Evolutionary conservation across 1,140 invertebrate genomes (phyloP).

Genomic region (Sarcophaga peregrina): DNA sequence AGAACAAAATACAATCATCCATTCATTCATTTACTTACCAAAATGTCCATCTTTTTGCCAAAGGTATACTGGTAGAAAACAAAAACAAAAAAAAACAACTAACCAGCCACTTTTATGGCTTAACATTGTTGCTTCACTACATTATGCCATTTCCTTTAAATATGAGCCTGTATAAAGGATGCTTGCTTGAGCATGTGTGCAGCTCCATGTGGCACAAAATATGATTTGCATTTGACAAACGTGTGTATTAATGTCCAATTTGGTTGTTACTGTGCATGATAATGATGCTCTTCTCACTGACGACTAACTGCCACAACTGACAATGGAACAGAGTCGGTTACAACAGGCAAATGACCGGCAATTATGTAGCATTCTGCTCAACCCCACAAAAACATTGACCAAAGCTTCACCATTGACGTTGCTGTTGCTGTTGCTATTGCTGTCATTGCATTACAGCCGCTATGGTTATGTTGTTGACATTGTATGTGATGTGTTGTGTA

Average conservation of each 20-base stretch:
- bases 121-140: background rate
- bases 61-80: too few species aligned
- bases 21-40: too few species aligned
- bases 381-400: too few species aligned
- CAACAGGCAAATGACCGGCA: slow-evolving; percentile 18
- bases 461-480: slow-evolving; percentile 4
- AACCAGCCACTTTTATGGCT: slow-evolving; percentile 17
- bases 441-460: background rate
- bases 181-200: too few species aligned
- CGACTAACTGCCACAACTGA: background rate
- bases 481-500: slow-evolving; percentile 22
- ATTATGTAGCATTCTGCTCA: background rate
- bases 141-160: background rate
- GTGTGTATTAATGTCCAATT: slow-evolving; percentile 22
- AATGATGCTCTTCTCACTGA: background rate
- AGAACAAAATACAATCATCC: background rate
- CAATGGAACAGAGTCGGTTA: background rate
- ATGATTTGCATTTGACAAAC: slow-evolving; percentile 24
- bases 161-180: background rate
- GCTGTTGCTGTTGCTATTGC: background rate
- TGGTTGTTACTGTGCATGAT: slow-evolving; percentile 20
- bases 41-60: too few species aligned
- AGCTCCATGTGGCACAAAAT: background rate
- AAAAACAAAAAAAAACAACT: background rate
- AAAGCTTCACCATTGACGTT: too few species aligned